These are phyloP conservation scores for Uropetala carovei DNA, from an alignment of 2,888 invertebrate species.

Conservation along the genomic window DNA sequence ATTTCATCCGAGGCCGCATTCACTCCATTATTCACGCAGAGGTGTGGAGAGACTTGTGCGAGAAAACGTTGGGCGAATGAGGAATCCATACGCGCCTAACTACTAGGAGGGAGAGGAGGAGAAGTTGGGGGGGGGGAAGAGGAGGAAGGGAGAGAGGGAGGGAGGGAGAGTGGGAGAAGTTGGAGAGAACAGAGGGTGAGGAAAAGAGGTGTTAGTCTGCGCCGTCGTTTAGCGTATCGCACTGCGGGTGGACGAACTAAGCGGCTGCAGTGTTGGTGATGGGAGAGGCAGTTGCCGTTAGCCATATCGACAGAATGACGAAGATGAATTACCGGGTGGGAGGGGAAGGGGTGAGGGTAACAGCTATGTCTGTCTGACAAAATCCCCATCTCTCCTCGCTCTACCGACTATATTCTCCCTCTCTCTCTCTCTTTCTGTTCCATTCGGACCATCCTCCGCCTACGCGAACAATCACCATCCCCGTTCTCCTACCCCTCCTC, in stretches of 20 bases:
- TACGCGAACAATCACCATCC: not conserved
- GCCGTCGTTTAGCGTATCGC: constrained; percentile 4
- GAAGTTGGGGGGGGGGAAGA: not conserved
- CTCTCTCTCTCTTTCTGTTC: no score
- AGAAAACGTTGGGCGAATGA: constrained; percentile 24
- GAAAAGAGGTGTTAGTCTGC: not conserved
- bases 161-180: not conserved
- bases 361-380: constrained; percentile 18
- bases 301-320: constrained; percentile 35
- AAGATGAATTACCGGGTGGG: not conserved
- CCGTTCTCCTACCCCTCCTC: not conserved
- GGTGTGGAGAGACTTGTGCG: not conserved
- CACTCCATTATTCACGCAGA: constrained; percentile 18
- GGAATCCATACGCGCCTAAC: constrained; percentile 3
- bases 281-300: not conserved
- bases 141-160: not conserved
- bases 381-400: not conserved
- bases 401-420: no score
- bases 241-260: not conserved
- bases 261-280: not conserved
- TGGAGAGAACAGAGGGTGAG: not conserved
- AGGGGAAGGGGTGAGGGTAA: not conserved
- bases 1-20: not conserved
- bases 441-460: not conserved
- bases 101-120: not conserved